Base-by-base conservation (phyloP, 2,888 invertebrate genomes). In the Aporophyla lueneburgensis region DNA sequence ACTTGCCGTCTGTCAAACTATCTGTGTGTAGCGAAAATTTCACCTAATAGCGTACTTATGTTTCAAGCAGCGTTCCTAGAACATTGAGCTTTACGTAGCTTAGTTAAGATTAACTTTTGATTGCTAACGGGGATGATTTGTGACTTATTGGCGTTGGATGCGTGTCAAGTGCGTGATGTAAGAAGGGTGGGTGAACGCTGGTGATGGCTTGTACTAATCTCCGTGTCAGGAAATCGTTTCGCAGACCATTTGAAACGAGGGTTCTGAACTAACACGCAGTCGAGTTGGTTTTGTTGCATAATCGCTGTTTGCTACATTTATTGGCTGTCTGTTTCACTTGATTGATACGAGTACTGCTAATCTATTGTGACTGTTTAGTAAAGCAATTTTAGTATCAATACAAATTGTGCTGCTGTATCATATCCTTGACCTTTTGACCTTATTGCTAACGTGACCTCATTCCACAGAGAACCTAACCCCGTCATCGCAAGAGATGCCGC, bases 151-250 rank as follows among this genome's bases (percentile, higher is more conserved):
- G 85, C 88, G 87, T 90, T 82, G 89, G 88, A 90, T 91, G 89
- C 87, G 90, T 90, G 89, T 94, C 87, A 92, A 96, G 96, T 96
- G 96, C 96, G 96, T 96, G 96, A 96, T 93, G 96, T 96, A 96
- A 96, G 96, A 93, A 95, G 96, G 96, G 96, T 93, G 94, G 93
- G 93, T 93, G 94, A 94, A 92, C 93, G 93, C 91, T 92, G 94
- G 96, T 96, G 96, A 96, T 95, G 95, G 95, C 95, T 96, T 96
- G 96, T 96, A 95, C 96, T 96, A 96, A 96, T 96, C 96, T 95
- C 96, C 96, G 95, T 96, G 96, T 96, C 96, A 96, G 96, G 96
- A 95, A 96, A 96, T 96, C 96, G 96, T 96, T 96, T 96, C 94
- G 96, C 96, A 96, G 96, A 92, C 95, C 96, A 96, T 96, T 96